Evolutionary conservation across 2,797 vertebrate species (phyloP).

Genomic region (Sylvilagus floridanus): DNA sequence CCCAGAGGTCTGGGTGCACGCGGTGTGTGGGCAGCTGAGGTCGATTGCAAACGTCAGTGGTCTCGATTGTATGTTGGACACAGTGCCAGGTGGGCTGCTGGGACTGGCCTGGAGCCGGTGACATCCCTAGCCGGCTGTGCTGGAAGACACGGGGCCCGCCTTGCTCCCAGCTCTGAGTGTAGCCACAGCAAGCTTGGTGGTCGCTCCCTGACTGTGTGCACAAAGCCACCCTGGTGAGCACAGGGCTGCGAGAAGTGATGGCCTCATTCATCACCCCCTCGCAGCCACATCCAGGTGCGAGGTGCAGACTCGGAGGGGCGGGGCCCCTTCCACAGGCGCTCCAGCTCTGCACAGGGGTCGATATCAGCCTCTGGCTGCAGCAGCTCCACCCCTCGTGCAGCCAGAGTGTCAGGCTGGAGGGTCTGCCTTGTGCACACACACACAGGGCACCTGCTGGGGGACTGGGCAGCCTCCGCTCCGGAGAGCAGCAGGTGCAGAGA

Average conservation of each 20-base stretch:
- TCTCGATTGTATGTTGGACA: accelerated
- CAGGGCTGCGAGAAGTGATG: accelerated
- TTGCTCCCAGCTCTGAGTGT: neutral
- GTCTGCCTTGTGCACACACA: accelerated
- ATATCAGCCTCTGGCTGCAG: neutral
- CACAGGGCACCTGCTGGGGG: accelerated
- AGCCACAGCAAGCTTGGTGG: no score
- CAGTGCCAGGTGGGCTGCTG: no score
- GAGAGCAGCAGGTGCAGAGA: neutral
- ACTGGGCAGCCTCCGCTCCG: neutral
- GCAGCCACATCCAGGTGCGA: no score
- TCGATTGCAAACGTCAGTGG: neutral
- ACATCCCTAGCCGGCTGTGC: accelerated
- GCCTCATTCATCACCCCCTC: no score
- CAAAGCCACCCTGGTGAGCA: neutral
- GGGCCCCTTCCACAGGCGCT: accelerated
- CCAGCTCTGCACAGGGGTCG: accelerated
- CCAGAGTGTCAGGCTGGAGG: neutral
- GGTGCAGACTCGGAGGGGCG: no score
- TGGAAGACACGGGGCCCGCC: no score
- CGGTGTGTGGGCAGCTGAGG: no score
- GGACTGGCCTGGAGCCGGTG: no score
- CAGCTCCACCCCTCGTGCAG: accelerated
- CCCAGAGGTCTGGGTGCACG: neutral
- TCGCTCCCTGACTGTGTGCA: accelerated